Evolutionary conservation across 2,113 vertebrate species (phyloP).

Genomic region (Sander vitreus): DNA sequence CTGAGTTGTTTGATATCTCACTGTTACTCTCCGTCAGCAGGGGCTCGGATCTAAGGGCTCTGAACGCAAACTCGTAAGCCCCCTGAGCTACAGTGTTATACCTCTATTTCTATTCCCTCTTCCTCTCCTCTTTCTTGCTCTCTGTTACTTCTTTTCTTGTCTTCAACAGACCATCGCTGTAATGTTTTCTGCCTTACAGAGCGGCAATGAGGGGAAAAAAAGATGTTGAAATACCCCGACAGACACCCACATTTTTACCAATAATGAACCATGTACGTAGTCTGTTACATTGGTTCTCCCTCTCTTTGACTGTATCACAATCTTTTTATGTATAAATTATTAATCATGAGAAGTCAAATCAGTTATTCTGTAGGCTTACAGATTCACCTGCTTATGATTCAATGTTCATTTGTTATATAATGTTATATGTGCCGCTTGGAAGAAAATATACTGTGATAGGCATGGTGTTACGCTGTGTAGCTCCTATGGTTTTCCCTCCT

Average conservation of each 20-base stretch:
- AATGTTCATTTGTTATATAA: conserved; percentile 69
- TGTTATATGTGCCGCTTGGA: conserved; percentile 35
- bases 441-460: conserved; percentile 55
- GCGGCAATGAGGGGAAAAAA: conserved; percentile 45
- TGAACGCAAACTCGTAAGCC: conserved; percentile 68
- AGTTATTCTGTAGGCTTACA: conserved; percentile 32
- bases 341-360: conserved; percentile 65
- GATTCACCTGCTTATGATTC: conserved; percentile 67
- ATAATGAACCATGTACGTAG: conserved; percentile 57
- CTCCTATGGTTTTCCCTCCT: conserved; percentile 30
- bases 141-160: conserved; percentile 60
- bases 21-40: conserved; percentile 71
- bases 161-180: conserved; percentile 69
- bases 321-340: conserved; percentile 62
- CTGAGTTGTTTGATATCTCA: conserved; percentile 81
- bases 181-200: conserved; percentile 65
- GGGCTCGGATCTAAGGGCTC: conserved; percentile 65
- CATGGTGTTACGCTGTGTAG: conserved; percentile 33
- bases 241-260: conserved; percentile 73
- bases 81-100: conserved; percentile 74
- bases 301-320: conserved; percentile 49
- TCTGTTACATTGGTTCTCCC: conserved; percentile 24
- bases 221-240: conserved; percentile 64
- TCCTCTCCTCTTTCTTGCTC: conserved; percentile 63
- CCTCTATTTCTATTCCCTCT: conserved; percentile 75